Conservation (phyloP, 2,113 vertebrate species). For the Aspiorhynchus laticeps region DNA sequence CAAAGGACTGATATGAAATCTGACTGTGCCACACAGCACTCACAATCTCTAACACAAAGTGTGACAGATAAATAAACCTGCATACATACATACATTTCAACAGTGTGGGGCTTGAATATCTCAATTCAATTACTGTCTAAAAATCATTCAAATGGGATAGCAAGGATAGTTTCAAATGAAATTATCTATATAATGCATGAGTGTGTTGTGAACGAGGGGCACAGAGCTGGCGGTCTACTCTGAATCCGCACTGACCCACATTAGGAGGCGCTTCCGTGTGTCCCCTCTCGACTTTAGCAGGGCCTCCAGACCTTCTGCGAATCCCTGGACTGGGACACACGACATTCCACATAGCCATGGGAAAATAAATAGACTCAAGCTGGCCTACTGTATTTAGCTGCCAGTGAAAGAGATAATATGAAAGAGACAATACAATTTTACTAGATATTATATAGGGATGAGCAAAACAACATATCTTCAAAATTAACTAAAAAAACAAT, state of each 20-base stretch:
- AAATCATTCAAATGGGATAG: not conserved
- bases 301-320: conserved; percentile 13
- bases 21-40: not conserved
- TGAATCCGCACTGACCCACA: not conserved
- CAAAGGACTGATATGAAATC: not conserved
- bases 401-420: not conserved
- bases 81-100: not conserved
- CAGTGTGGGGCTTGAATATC: not conserved
- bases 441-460: not conserved
- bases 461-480: not conserved
- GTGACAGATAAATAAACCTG: conserved; percentile 10
- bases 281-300: not conserved
- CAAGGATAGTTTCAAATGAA: not conserved
- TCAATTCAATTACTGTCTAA: not conserved
- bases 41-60: not conserved
- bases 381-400: conserved; percentile 7
- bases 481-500: not conserved
- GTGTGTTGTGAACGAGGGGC: not conserved
- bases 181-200: not conserved
- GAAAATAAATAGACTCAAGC: conserved; percentile 26
- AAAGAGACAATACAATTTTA: not conserved
- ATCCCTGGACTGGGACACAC: conserved; percentile 7
- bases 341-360: conserved; percentile 23
- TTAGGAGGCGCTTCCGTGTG: not conserved
- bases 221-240: not conserved